phyloP scores from a whole-genome alignment of 2,113 vertebrate species.

The Crotalus helleri region DNA sequence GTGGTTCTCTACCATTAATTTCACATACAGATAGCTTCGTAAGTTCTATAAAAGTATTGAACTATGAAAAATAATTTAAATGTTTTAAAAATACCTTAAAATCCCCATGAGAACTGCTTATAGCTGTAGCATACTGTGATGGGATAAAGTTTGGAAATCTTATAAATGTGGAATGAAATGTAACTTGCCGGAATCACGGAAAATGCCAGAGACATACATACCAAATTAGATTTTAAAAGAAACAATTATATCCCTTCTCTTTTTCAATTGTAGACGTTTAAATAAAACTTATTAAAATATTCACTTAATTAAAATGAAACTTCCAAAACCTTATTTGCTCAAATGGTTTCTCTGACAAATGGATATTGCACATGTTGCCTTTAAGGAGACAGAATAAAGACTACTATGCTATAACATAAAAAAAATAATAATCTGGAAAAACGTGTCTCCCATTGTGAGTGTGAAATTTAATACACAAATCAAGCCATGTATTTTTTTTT shows the following conservation, averaged over 20 bases:
- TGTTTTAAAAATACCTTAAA: neutral
- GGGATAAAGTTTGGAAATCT: neutral
- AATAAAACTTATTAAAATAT: neutral
- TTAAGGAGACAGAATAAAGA: neutral
- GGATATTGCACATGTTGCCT: neutral
- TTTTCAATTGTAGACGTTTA: neutral
- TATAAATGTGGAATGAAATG: neutral
- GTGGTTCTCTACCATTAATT: neutral
- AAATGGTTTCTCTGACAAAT: neutral
- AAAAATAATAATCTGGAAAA: neutral
- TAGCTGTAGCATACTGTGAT: neutral
- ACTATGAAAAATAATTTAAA: neutral
- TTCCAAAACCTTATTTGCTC: neutral
- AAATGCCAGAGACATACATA: neutral
- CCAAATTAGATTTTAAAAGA: neutral
- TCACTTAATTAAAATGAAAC: neutral
- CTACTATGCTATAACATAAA: neutral
- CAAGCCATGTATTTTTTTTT: neutral
- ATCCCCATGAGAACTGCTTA: neutral
- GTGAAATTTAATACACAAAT: neutral
- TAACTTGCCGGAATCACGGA: neutral
- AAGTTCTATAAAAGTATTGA: neutral
- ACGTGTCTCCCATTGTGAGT: neutral
- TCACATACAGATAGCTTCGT: neutral
- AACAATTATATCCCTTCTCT: neutral